Conservation (phyloP, 2,797 vertebrate species). For the Acanthornis magna region DNA sequence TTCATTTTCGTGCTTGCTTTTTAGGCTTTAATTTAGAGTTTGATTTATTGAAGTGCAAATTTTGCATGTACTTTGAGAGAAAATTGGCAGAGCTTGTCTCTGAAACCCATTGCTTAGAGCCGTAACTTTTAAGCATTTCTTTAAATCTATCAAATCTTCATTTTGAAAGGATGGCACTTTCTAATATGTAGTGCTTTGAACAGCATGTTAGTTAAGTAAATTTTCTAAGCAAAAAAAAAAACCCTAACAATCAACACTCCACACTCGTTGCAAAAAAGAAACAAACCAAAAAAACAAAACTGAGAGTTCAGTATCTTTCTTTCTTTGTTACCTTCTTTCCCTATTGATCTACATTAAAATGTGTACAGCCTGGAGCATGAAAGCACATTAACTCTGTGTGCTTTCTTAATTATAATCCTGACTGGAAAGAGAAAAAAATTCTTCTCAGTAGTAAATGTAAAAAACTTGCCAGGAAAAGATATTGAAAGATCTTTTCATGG, state of each 20-base stretch:
- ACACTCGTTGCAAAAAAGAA: rapidly evolving
- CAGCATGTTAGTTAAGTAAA: background rate
- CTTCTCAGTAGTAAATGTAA: background rate
- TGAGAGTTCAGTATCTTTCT: background rate
- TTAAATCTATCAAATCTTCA: background rate
- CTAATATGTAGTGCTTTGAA: background rate
- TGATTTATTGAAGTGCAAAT: background rate
- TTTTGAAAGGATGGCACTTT: background rate
- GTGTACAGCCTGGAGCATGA: background rate
- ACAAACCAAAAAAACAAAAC: background rate
- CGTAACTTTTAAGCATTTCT: background rate
- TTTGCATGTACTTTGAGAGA: background rate
- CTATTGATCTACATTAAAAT: background rate
- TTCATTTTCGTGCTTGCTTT: background rate
- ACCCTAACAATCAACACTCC: rapidly evolving
- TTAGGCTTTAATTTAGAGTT: background rate
- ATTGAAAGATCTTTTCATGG: background rate
- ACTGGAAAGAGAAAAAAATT: background rate
- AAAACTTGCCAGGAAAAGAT: background rate
- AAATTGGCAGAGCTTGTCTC: background rate
- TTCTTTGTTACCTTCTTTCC: background rate
- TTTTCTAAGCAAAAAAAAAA: background rate
- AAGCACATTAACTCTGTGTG: background rate
- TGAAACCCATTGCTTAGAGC: background rate
- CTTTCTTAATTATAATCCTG: constrained; percentile 22